Conservation (phyloP, 2,113 vertebrate species). For the Hippocampus zosterae region DNA sequence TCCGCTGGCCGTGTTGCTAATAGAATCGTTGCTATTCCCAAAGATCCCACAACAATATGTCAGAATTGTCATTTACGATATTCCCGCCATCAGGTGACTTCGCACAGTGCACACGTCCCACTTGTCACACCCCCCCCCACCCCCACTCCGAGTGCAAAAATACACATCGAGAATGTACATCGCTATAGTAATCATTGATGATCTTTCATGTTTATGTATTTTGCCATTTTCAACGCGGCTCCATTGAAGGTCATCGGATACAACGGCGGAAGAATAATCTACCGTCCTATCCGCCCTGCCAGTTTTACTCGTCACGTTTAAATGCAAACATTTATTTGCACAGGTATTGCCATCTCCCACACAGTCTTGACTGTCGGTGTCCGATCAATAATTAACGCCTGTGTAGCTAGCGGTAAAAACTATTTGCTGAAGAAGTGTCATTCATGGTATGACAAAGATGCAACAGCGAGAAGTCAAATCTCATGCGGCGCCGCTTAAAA, state of each 20-base stretch:
- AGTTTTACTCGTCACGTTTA: not conserved
- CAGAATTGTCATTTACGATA: slow-evolving; percentile 62
- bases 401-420: slow-evolving; percentile 5
- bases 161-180: slow-evolving; percentile 15
- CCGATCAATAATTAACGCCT: slow-evolving; percentile 17
- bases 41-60: slow-evolving; percentile 72
- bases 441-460: slow-evolving; percentile 1
- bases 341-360: slow-evolving; percentile 5
- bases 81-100: slow-evolving; percentile 62
- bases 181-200: slow-evolving; percentile 17
- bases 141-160: slow-evolving; percentile 6
- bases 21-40: slow-evolving; percentile 61
- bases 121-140: slow-evolving; percentile 40
- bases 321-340: not conserved
- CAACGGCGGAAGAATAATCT: not conserved
- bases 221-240: not conserved
- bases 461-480: not conserved
- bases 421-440: not conserved
- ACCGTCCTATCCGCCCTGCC: not conserved
- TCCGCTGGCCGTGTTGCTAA: slow-evolving; percentile 55
- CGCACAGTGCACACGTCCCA: slow-evolving; percentile 41
- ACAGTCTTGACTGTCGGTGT: not conserved
- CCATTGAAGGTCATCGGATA: not conserved
- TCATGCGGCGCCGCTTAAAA: not conserved
- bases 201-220: slow-evolving; percentile 14